phyloP scores from a whole-genome alignment of 2,113 vertebrate genomes.

The Tor tambroides region DNA sequence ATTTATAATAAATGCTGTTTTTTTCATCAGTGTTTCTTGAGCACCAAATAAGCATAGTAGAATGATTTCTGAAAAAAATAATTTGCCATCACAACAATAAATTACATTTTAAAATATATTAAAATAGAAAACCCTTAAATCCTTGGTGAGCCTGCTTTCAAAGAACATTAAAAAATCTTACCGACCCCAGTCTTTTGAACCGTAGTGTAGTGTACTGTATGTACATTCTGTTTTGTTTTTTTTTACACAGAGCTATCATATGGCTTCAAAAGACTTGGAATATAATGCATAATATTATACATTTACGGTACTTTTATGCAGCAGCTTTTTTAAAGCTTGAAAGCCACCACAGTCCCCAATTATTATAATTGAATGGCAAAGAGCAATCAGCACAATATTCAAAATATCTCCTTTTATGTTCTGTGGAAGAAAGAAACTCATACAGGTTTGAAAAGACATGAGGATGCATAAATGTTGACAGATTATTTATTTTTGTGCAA shows the following conservation, averaged over 20 bases:
- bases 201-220: not conserved
- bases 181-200: not conserved
- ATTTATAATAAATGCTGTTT: too few species aligned
- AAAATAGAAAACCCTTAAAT: not conserved
- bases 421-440: not conserved
- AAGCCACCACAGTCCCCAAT: not conserved
- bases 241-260: not conserved
- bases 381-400: not conserved
- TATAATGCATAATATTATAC: not conserved
- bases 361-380: not conserved
- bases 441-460: not conserved
- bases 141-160: not conserved
- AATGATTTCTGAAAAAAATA: not conserved
- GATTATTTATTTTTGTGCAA: not conserved
- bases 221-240: too few species aligned
- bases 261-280: not conserved
- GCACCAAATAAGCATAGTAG: not conserved
- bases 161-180: not conserved
- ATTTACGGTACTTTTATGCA: not conserved
- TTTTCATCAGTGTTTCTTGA: not conserved
- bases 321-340: not conserved
- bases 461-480: not conserved
- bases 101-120: not conserved
- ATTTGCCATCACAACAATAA: not conserved
- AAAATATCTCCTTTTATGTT: not conserved